Evolutionary conservation across 2,888 invertebrate species (phyloP).

Genomic region (Drosophila melanosoma): DNA sequence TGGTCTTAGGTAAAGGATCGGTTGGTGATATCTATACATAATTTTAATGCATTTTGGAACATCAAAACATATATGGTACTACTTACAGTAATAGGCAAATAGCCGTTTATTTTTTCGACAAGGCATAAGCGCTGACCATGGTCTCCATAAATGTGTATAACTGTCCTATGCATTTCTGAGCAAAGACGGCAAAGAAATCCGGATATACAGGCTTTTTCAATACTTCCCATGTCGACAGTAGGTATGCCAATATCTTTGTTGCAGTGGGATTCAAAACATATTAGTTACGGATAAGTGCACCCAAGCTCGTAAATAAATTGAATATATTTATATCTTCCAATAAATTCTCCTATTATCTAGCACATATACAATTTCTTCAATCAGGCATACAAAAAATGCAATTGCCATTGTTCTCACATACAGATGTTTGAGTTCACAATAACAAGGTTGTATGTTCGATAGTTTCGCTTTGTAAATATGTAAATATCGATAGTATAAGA

Average conservation of each 20-base stretch:
- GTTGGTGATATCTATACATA: conserved; percentile 87
- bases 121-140: conserved; percentile 91
- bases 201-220: conserved; percentile 91
- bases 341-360: conserved; percentile 4
- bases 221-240: conserved; percentile 89
- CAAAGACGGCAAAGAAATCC: conserved; percentile 94
- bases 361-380: conserved; percentile 10
- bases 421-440: conserved; percentile 42
- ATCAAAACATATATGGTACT: not conserved
- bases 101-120: conserved; percentile 92
- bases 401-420: conserved; percentile 33
- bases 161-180: conserved; percentile 93
- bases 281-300: not conserved
- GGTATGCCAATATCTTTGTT: conserved; percentile 15
- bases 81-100: conserved; percentile 92
- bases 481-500: conserved; percentile 29
- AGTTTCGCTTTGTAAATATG: not conserved
- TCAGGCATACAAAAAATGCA: conserved; percentile 21
- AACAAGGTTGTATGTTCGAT: conserved; percentile 44
- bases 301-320: not conserved
- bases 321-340: not conserved
- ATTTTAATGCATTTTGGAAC: not conserved
- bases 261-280: not conserved
- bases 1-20: conserved; percentile 90
- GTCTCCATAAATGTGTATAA: conserved; percentile 93